These are phyloP conservation scores for Dasypolia templi DNA, from an alignment of 2,888 invertebrate genomes.

Conservation along the genomic window DNA sequence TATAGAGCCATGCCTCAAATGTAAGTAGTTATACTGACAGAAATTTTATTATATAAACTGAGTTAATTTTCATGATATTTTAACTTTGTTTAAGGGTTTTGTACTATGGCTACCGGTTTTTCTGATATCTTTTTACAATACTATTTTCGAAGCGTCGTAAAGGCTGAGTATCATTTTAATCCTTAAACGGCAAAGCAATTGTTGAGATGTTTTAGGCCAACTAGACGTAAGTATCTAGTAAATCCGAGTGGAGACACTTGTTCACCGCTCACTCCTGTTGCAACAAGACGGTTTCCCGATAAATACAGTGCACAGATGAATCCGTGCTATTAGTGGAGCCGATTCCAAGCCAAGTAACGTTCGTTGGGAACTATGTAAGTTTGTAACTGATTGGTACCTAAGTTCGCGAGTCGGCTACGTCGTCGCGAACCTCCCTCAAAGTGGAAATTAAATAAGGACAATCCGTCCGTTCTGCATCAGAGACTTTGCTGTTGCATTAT, in stretches of 20 bases:
- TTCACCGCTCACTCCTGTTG: conserved; percentile 40
- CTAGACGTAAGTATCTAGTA: conserved; percentile 15
- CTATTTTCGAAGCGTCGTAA: not conserved
- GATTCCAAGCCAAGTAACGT: conserved; percentile 62
- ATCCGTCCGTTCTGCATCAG: conserved; percentile 82
- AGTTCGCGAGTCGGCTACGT: conserved; percentile 71
- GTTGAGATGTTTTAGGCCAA: conserved; percentile 41
- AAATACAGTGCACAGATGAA: conserved; percentile 59
- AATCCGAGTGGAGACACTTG: conserved; percentile 42
- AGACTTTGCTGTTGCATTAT: conserved; percentile 81
- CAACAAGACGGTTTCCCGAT: conserved; percentile 61
- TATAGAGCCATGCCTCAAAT: conserved; percentile 46
- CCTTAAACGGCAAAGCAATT: conserved; percentile 34
- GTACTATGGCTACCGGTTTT: not conserved
- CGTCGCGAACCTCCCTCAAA: conserved; percentile 71
- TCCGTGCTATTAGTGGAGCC: conserved; percentile 57
- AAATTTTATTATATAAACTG: conserved; percentile 38
- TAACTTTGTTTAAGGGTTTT: conserved; percentile 15
- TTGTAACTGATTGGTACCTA: conserved; percentile 73
- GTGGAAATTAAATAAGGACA: conserved; percentile 85
- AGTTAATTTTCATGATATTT: conserved; percentile 17
- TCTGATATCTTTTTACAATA: not conserved
- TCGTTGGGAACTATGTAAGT: conserved; percentile 71
- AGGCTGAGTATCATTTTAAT: not conserved
- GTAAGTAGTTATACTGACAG: conserved; percentile 44